Percentiles rank a stretch among this genome's conserved stretches.
Conservation (phyloP, 2,797 vertebrate genomes). For the Novumbra hubbsi region DNA sequence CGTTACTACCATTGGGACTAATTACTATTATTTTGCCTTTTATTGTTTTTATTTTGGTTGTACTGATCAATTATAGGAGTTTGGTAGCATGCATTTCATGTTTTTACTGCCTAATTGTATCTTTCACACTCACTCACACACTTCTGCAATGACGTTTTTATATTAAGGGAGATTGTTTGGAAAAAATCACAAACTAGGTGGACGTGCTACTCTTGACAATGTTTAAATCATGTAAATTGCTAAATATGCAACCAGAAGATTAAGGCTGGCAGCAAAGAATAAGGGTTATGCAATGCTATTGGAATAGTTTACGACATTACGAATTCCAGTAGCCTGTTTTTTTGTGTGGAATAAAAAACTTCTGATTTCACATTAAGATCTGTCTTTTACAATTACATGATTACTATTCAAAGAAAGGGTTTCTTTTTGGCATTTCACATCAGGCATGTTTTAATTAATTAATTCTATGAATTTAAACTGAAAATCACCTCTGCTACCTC, state of each 20-base stretch:
- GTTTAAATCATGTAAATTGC: neutral
- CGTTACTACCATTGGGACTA: neutral
- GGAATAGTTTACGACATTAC: too few species aligned
- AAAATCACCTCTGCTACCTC: too few species aligned
- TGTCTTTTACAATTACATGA: too few species aligned
- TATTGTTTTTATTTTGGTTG: constrained; percentile 26
- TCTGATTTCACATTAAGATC: too few species aligned
- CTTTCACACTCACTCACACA: constrained; percentile 10
- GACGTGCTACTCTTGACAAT: neutral
- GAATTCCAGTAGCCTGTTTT: too few species aligned
- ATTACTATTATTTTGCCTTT: neutral
- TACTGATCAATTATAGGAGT: too few species aligned
- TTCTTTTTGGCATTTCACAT: too few species aligned
- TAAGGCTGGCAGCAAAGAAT: neutral
- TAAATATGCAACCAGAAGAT: neutral
- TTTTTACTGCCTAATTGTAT: neutral
- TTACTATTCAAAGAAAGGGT: too few species aligned
- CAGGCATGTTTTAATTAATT: too few species aligned
- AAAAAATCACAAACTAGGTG: constrained; percentile 16
- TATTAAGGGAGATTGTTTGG: constrained; percentile 48
- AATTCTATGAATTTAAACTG: too few species aligned
- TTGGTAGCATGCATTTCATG: too few species aligned
- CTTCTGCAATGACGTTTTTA: constrained; percentile 41
- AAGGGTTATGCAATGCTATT: neutral
- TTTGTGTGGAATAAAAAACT: too few species aligned